Conservation (phyloP, 2,888 invertebrate genomes). For the Anarsia innoxiella region DNA sequence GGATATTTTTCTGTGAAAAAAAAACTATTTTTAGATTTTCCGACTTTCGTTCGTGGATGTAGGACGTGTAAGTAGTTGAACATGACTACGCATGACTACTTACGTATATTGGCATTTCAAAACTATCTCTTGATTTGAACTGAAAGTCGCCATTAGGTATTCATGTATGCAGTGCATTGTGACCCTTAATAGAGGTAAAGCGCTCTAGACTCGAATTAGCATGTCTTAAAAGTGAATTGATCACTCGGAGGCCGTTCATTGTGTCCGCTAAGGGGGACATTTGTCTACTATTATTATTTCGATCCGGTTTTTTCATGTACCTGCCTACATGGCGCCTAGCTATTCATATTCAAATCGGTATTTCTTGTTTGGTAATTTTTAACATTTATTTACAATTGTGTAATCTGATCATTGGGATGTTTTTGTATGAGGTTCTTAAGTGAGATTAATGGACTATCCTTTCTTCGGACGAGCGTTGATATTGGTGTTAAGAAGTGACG, state of each 20-base stretch:
- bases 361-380: slow-evolving; percentile 67
- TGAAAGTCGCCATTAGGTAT: too few relatives aligned
- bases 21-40: too few relatives aligned
- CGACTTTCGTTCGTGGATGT: too few relatives aligned
- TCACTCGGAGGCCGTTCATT: slow-evolving; percentile 60
- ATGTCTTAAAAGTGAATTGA: slow-evolving; percentile 62
- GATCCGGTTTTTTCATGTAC: slow-evolving; percentile 70
- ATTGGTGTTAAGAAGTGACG: too few relatives aligned
- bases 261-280: slow-evolving; percentile 62
- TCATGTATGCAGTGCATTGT: slow-evolving; percentile 40
- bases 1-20: too few relatives aligned
- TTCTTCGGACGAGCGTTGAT: slow-evolving; percentile 3
- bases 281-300: slow-evolving; percentile 66
- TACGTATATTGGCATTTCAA: too few relatives aligned
- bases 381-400: slow-evolving; percentile 67
- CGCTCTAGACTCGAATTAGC: slow-evolving; percentile 62
- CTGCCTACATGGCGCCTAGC: slow-evolving; percentile 71
- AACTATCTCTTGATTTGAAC: too few relatives aligned
- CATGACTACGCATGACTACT: too few relatives aligned
- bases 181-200: slow-evolving; percentile 38
- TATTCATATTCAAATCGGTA: slow-evolving; percentile 71
- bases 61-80: too few relatives aligned
- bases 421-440: slow-evolving; percentile 47
- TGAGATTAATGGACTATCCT: slow-evolving; percentile 46
- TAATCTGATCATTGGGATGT: slow-evolving; percentile 50